Percentiles rank a stretch among this genome's conserved stretches.
phyloP scores from a whole-genome alignment of 2,888 invertebrate genomes.

The Mythimna ferrago region DNA sequence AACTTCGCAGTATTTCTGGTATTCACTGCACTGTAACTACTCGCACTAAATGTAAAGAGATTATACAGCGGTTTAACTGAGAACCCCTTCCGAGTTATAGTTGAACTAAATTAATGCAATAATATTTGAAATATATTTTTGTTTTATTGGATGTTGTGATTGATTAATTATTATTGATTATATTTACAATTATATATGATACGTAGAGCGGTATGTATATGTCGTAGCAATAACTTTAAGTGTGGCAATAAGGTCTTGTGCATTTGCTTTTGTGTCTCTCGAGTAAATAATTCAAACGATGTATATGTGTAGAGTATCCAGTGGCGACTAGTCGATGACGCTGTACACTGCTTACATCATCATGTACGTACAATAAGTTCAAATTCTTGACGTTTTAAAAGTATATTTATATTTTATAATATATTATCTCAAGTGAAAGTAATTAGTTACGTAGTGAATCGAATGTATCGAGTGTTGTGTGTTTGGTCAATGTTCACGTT shows the following conservation, averaged over 20 bases:
- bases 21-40: conserved; percentile 81
- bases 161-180: conserved; percentile 81
- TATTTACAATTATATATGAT: conserved; percentile 84
- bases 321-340: conserved; percentile 73
- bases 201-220: conserved; percentile 85
- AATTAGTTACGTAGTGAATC: conserved; percentile 80
- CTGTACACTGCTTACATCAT: conserved; percentile 87
- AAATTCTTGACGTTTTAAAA: conserved; percentile 86
- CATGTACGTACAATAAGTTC: conserved; percentile 85
- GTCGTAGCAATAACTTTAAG: conserved; percentile 90
- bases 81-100: conserved; percentile 80
- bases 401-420: conserved; percentile 85
- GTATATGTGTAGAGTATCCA: conserved; percentile 75
- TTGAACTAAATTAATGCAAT: conserved; percentile 84
- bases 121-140: conserved; percentile 85
- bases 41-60: conserved; percentile 75
- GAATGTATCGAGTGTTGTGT: conserved; percentile 78
- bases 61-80: conserved; percentile 71
- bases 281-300: conserved; percentile 76
- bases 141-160: conserved; percentile 89
- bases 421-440: conserved; percentile 80
- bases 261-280: conserved; percentile 86
- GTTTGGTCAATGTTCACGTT: conserved; percentile 70
- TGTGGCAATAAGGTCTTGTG: conserved; percentile 89
- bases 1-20: conserved; percentile 71